Evolutionary conservation across 2,888 invertebrate genomes (phyloP), one percentile per base, ranked within the genome.

Genomic region (Apocheima hispidaria): DNA sequence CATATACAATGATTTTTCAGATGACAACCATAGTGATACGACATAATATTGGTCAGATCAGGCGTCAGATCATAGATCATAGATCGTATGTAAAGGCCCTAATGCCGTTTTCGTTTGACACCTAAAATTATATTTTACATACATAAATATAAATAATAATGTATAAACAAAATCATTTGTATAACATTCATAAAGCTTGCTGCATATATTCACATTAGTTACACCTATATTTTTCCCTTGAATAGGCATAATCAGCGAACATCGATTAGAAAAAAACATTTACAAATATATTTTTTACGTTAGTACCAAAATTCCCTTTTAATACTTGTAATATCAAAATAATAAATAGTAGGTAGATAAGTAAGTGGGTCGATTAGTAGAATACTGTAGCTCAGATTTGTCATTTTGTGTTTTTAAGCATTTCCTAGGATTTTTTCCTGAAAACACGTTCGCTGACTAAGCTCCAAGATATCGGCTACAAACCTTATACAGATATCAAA

Each of bases 101-200:
- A 71, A 70, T 80, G 82, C 79, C 81, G 78, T 76, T 85, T 87
- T 84, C 86, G 77, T 77, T 65, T 74, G 71, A 74, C 72, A 71
- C 78, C 74, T 82, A 82, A 78, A 75, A 77, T 33, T 35, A 78
- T 75, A 77, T 33, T 35, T 21, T 83, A 86, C 72, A 82, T 65
- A 55, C 51, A 63, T 53, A 41, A 28, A 60, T 36, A 33, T 35
- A 51, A 51, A 51, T 54, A 44, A 35, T 36, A 51, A 87, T 88
- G 87, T 88, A 86, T 87, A 85, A 83, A 79, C 76, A 7, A 79
- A 81, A 80, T 81, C 77, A 80, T 86, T 78, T 82, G 71, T 81
- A 77, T 83, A 28, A 85, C 86, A 83, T 82, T 78, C 81, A 83
- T 86, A 86, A 87, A 87, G 83, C 83, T 86, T 85, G 76, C 74